Percentiles rank a stretch among this genome's conserved stretches.
Evolutionary conservation across 2,888 invertebrate species (phyloP).

Genomic region (Cosmorhoe ocellata): DNA sequence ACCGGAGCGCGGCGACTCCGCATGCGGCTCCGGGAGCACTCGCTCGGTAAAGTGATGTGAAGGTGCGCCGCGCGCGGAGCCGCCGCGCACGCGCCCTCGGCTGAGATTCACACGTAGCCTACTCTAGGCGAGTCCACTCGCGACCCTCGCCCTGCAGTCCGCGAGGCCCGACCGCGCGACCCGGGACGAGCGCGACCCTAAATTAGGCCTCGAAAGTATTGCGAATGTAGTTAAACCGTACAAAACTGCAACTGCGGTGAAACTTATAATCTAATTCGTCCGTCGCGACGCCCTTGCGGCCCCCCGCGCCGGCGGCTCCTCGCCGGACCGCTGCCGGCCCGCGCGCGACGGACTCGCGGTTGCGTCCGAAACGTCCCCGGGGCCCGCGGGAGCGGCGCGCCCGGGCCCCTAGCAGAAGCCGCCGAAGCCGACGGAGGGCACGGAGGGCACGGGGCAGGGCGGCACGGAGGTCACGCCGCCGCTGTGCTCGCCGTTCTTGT

Average conservation of each 20-base stretch:
- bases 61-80: constrained; percentile 19
- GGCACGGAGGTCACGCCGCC: constrained; percentile 58
- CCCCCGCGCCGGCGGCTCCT: too few species aligned
- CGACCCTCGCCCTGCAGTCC: constrained; percentile 1
- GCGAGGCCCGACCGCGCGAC: constrained; percentile 3
- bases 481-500: constrained; percentile 68
- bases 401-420: constrained; percentile 73
- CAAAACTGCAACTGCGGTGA: constrained; percentile 13
- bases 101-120: constrained; percentile 24
- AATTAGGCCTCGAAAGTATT: constrained; percentile 27
- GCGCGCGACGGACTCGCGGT: too few species aligned
- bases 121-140: constrained; percentile 12
- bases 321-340: too few species aligned
- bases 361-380: too few species aligned
- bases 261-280: constrained; percentile 10
- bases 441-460: constrained; percentile 67
- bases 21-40: too few species aligned
- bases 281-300: too few species aligned
- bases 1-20: too few species aligned
- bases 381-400: too few species aligned
- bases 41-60: too few species aligned
- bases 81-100: constrained; percentile 2
- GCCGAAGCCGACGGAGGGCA: constrained; percentile 77
- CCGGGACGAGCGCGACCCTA: constrained; percentile 20
- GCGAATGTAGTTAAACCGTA: constrained; percentile 14